A percentile compares a stretch with the other conserved stretches of the same genome.
phyloP scores from a whole-genome alignment of 1,140 invertebrate genomes.

The Fopius arisanus region DNA sequence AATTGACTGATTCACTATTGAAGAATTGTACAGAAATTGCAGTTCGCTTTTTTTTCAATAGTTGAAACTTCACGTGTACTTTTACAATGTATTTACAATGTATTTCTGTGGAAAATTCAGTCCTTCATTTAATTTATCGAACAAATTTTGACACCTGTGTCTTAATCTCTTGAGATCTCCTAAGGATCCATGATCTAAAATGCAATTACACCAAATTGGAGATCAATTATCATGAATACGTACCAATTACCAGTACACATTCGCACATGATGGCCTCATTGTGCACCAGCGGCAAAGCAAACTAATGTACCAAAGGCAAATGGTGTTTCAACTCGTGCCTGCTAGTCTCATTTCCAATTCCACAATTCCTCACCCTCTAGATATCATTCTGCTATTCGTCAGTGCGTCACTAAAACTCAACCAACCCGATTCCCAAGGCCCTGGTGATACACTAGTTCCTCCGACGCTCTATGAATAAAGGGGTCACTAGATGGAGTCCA shows the following conservation, averaged over 20 bases:
- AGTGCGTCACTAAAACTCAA: not conserved
- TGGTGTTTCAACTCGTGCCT: not conserved
- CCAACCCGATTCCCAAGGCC: not conserved
- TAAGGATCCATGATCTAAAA: too few relatives aligned
- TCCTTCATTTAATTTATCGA: too few relatives aligned
- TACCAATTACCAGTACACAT: not conserved
- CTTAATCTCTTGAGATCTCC: too few relatives aligned
- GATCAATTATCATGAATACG: not conserved
- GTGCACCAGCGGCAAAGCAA: not conserved
- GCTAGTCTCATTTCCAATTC: not conserved
- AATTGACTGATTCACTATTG: too few relatives aligned
- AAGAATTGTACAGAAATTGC: too few relatives aligned
- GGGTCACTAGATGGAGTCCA: not conserved
- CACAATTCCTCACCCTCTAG: not conserved
- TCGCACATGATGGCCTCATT: not conserved
- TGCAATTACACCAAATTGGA: not conserved
- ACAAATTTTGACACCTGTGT: too few relatives aligned
- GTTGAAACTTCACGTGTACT: too few relatives aligned
- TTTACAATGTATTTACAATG: too few relatives aligned
- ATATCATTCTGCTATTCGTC: not conserved
- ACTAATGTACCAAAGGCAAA: conserved; percentile 5
- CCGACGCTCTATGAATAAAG: not conserved
- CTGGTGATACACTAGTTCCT: not conserved
- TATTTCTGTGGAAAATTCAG: too few relatives aligned
- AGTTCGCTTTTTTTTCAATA: too few relatives aligned